phyloP scores from a whole-genome alignment of 2,113 vertebrate genomes.

The Hipposideros armiger region DNA sequence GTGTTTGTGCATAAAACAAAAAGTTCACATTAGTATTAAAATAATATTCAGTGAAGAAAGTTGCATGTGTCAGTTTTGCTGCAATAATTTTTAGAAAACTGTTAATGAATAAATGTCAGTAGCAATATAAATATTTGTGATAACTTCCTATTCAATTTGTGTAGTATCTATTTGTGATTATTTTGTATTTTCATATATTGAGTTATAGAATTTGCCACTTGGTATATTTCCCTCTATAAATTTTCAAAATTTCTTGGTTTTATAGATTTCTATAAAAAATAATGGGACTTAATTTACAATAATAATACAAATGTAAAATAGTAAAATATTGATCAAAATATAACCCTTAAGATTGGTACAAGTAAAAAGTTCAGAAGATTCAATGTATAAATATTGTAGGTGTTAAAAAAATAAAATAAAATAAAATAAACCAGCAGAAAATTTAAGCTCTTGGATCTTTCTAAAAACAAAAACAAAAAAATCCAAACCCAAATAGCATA shows the following conservation, averaged over 20 bases:
- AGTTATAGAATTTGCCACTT: constrained; percentile 30
- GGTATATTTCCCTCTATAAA: background rate
- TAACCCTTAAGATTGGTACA: background rate
- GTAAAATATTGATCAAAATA: constrained; percentile 42
- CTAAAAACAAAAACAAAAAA: background rate
- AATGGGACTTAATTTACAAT: constrained; percentile 6
- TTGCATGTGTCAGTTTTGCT: constrained; percentile 72
- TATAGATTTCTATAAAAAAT: background rate
- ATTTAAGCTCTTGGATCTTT: background rate
- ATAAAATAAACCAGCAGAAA: background rate
- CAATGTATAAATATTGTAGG: background rate
- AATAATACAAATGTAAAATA: background rate
- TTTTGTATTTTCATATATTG: constrained; percentile 52
- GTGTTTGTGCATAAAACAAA: constrained; percentile 85
- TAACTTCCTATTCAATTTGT: constrained; percentile 59
- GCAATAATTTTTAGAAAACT: constrained; percentile 78
- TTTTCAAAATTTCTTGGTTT: constrained; percentile 32
- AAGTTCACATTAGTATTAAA: constrained; percentile 86
- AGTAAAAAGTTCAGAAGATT: constrained; percentile 28
- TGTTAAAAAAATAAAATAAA: constrained; percentile 2
- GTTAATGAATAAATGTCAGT: constrained; percentile 66
- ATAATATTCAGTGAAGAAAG: constrained; percentile 84
- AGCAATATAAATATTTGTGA: constrained; percentile 24
- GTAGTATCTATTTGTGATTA: constrained; percentile 37
- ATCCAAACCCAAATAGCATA: background rate